A percentile compares a stretch with the other conserved stretches of the same genome.
These are phyloP conservation scores for Montifringilla adamsi DNA, from an alignment of 2,113 vertebrate species.

Conservation along the genomic window DNA sequence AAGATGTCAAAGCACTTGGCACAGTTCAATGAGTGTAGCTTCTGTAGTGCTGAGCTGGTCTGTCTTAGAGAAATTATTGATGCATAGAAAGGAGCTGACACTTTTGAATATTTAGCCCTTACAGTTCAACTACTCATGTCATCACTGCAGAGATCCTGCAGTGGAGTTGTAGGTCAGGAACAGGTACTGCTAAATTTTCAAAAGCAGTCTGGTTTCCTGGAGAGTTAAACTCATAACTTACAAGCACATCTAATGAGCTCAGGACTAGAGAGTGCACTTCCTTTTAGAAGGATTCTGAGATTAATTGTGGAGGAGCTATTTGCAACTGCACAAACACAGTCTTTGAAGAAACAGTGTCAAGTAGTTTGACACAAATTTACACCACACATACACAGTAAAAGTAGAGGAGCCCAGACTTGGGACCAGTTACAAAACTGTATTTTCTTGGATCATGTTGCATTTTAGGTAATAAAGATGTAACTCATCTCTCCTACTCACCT, in stretches of 20 bases:
- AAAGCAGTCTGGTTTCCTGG: not conserved
- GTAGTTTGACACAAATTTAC: not conserved
- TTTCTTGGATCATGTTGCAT: not conserved
- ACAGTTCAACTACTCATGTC: not conserved
- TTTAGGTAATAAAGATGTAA: not conserved
- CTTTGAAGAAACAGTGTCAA: not conserved
- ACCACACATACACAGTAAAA: not conserved
- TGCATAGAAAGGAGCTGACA: not conserved
- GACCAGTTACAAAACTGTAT: not conserved
- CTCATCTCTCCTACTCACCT: constrained; percentile 70
- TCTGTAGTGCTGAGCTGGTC: not conserved
- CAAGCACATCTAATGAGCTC: not conserved
- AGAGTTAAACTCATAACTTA: not conserved
- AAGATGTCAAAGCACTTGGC: not conserved
- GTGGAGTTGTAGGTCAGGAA: not conserved
- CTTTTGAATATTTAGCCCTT: not conserved
- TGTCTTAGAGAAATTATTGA: not conserved
- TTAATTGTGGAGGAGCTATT: not conserved
- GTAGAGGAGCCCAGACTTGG: not conserved
- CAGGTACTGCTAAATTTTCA: not conserved
- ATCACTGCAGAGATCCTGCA: not conserved
- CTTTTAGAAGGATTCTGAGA: not conserved
- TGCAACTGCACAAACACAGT: not conserved
- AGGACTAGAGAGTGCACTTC: not conserved
- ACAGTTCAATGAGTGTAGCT: not conserved